Evolutionary conservation across 2,113 vertebrate species (phyloP).

Genomic region (Desmodus rotundus): DNA sequence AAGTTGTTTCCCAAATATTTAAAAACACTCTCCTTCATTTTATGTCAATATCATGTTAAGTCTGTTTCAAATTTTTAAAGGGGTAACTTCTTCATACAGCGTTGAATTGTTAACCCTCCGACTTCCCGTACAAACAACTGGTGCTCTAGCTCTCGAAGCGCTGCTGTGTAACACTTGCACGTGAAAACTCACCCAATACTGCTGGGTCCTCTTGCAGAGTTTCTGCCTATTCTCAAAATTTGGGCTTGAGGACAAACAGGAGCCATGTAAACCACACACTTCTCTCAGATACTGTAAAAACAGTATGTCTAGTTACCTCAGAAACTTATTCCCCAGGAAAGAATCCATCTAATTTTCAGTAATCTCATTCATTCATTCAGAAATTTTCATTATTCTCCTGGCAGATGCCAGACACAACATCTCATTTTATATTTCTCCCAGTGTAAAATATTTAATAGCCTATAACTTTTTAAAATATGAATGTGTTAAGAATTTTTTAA

Average conservation of each 20-base stretch:
- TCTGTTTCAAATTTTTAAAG: slow-evolving; percentile 10
- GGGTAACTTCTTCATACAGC: neutral
- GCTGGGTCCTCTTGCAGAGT: neutral
- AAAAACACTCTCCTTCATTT: neutral
- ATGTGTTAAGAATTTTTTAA: neutral
- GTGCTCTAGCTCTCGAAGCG: neutral
- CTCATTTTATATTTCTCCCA: neutral
- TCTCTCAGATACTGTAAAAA: neutral
- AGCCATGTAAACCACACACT: neutral
- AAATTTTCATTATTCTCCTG: neutral
- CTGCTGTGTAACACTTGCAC: neutral
- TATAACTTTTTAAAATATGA: neutral
- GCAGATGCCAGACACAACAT: neutral
- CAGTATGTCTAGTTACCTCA: neutral
- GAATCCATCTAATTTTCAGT: neutral
- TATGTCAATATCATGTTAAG: neutral
- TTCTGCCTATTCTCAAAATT: neutral
- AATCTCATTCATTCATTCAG: neutral
- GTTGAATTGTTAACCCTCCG: neutral
- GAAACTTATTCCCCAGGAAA: neutral
- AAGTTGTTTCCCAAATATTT: neutral
- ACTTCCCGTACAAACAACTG: neutral
- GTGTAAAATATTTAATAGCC: neutral
- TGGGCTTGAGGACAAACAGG: neutral
- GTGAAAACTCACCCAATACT: neutral